Conservation (phyloP, 1,140 invertebrate genomes). For the Spodoptera frugiperda region DNA sequence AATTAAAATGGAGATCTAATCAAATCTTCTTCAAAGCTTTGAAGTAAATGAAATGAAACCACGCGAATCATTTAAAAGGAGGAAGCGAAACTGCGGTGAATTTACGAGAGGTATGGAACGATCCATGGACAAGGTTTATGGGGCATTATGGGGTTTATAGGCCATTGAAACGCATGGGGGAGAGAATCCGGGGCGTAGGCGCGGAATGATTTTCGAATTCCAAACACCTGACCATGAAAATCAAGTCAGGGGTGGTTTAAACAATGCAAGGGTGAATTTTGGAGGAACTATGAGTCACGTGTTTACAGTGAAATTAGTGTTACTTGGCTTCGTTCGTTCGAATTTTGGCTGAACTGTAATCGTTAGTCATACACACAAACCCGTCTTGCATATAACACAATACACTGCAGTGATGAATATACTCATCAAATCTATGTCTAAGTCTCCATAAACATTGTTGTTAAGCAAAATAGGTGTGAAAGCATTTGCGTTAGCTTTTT, state of each 20-base stretch:
- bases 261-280: not conserved
- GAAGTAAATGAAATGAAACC: constrained; percentile 52
- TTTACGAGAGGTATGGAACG: constrained; percentile 55
- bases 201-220: constrained; percentile 28
- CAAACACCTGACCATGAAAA: constrained; percentile 26
- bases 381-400: too few species aligned
- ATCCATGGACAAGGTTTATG: constrained; percentile 62
- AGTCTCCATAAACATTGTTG: not conserved
- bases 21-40: constrained; percentile 31
- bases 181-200: not conserved
- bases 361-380: too few species aligned
- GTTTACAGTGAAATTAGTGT: not conserved
- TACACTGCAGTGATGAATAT: not conserved
- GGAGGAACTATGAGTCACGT: constrained; percentile 4
- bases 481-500: constrained; percentile 38
- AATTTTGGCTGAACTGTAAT: too few species aligned
- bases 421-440: not conserved
- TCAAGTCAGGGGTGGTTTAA: constrained; percentile 13
- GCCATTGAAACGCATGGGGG: constrained; percentile 53
- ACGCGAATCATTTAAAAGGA: constrained; percentile 42
- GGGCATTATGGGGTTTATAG: constrained; percentile 59
- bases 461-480: constrained; percentile 15
- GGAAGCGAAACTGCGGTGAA: constrained; percentile 43
- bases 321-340: constrained; percentile 2
- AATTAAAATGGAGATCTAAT: constrained; percentile 23